These are phyloP conservation scores for Caenorhabditis wallacei DNA, from an alignment of 2,888 invertebrate genomes.

Conservation along the genomic window DNA sequence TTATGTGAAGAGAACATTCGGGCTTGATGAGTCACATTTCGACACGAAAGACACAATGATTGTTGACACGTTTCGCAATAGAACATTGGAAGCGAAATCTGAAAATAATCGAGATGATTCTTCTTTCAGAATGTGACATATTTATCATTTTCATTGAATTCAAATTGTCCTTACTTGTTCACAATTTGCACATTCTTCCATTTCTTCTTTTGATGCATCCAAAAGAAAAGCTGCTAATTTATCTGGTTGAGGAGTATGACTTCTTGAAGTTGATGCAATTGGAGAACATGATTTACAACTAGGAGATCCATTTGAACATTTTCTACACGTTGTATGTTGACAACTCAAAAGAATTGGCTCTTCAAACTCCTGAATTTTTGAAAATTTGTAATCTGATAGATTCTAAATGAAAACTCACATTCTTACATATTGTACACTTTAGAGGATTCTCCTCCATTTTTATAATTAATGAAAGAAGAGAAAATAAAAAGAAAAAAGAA, in stretches of 20 bases:
- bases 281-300: slow-evolving; percentile 45
- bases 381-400: not conserved
- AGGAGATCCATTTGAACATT: slow-evolving; percentile 68
- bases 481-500: slow-evolving; percentile 16
- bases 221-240: slow-evolving; percentile 88
- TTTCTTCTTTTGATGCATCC: slow-evolving; percentile 88
- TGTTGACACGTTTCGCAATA: slow-evolving; percentile 91
- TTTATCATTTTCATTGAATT: not conserved
- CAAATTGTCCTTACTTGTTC: slow-evolving; percentile 86
- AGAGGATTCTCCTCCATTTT: slow-evolving; percentile 68
- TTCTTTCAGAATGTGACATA: not conserved
- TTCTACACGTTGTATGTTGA: slow-evolving; percentile 79
- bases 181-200: slow-evolving; percentile 90
- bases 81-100: slow-evolving; percentile 87
- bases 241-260: slow-evolving; percentile 84
- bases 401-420: slow-evolving; percentile 49
- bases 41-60: slow-evolving; percentile 88
- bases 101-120: slow-evolving; percentile 18
- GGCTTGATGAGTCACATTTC: slow-evolving; percentile 89
- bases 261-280: slow-evolving; percentile 49
- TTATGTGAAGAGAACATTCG: slow-evolving; percentile 90
- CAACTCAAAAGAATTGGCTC: slow-evolving; percentile 78
- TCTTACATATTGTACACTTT: slow-evolving; percentile 67
- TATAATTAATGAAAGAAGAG: not conserved
- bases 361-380: slow-evolving; percentile 67